These are phyloP conservation scores for Thinocorus orbignyianus DNA, from an alignment of 2,113 vertebrate genomes.

Conservation along the genomic window DNA sequence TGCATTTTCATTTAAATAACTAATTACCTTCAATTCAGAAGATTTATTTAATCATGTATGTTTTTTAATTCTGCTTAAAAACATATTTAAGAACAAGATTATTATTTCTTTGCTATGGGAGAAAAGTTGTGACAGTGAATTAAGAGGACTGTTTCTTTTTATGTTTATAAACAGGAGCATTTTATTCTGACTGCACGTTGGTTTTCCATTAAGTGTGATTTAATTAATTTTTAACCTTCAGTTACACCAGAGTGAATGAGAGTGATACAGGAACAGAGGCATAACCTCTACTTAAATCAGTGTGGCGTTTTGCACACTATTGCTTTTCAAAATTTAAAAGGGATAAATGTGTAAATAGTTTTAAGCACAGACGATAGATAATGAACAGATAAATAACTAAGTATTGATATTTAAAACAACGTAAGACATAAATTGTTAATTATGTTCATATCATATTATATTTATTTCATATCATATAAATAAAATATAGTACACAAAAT, in stretches of 20 bases:
- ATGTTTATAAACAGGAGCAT: not conserved
- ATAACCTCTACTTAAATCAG: not conserved
- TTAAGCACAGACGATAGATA: not conserved
- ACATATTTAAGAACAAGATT: not conserved
- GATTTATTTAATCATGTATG: not conserved
- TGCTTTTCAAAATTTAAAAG: not conserved
- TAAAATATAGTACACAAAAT: not conserved
- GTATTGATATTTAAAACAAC: not conserved
- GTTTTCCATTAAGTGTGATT: not conserved
- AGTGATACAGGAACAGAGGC: not conserved
- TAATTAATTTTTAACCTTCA: not conserved
- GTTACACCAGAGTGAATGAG: not conserved
- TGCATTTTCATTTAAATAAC: constrained; percentile 35
- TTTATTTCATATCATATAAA: not conserved
- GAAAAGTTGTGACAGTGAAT: not conserved
- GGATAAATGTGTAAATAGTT: not conserved
- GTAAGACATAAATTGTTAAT: not conserved
- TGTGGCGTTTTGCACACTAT: not conserved
- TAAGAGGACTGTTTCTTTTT: not conserved
- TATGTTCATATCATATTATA: not conserved
- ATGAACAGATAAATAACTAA: not conserved
- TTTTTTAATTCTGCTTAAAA: not conserved
- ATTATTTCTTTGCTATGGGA: not conserved
- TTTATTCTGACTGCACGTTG: not conserved
- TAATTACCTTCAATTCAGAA: constrained; percentile 2